A percentile compares a stretch with the other conserved stretches of the same genome.
Conservation (phyloP, 2,888 invertebrate species). For the Catonia carolina region DNA sequence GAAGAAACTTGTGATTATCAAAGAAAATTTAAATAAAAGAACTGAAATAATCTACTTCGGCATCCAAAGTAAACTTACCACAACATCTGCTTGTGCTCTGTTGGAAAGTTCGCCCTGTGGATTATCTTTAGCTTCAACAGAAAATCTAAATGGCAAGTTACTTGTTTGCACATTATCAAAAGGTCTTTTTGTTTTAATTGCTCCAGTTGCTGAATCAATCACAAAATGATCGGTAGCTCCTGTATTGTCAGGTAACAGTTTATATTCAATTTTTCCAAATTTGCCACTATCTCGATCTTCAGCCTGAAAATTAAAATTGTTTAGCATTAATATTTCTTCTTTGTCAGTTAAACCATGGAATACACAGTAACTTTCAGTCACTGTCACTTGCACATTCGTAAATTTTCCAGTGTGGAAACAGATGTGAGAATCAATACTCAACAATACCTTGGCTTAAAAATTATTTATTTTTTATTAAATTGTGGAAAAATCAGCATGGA, state of each 20-base stretch:
- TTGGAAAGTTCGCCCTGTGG: constrained; percentile 58
- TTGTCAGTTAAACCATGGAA: neutral
- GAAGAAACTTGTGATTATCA: too few relatives aligned
- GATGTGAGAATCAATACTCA: too few relatives aligned
- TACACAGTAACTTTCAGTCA: too few relatives aligned
- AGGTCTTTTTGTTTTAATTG: constrained; percentile 64
- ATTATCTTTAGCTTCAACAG: constrained; percentile 67
- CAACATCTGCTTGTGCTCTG: constrained; percentile 55
- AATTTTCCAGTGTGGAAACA: too few relatives aligned
- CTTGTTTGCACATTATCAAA: constrained; percentile 60
- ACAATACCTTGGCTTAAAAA: too few relatives aligned
- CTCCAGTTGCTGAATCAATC: constrained; percentile 66
- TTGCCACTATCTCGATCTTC: constrained; percentile 79
- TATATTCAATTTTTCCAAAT: constrained; percentile 72
- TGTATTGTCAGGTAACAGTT: constrained; percentile 41
- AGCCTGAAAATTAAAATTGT: constrained; percentile 50
- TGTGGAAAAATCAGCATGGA: too few relatives aligned
- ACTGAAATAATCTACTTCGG: too few relatives aligned
- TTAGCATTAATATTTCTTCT: neutral
- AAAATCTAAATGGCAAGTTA: constrained; percentile 65
- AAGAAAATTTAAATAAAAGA: too few relatives aligned
- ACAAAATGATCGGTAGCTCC: constrained; percentile 57
- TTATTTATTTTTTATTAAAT: too few relatives aligned
- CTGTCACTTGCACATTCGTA: neutral
- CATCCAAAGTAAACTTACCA: constrained; percentile 52